Evolutionary conservation across 2,113 vertebrate species (phyloP).

Genomic region (Mormoops blainvillei): DNA sequence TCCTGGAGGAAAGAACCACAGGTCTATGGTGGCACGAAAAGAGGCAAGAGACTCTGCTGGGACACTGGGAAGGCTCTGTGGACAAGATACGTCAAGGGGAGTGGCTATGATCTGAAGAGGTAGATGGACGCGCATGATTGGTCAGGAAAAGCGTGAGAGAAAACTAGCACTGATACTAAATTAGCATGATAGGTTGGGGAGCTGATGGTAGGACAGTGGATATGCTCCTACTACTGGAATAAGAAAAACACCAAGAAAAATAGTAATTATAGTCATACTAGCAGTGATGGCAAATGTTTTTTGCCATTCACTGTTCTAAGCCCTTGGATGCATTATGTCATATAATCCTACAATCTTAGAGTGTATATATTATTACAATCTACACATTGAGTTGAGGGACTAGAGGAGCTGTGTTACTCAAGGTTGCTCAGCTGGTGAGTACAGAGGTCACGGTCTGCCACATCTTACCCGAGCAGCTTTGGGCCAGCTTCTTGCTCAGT

Average conservation of each 20-base stretch:
- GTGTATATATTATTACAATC: no score
- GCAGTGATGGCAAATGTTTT: not conserved
- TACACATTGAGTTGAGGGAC: no score
- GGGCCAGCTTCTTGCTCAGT: not conserved
- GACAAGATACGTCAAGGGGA: accelerated
- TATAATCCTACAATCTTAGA: not conserved
- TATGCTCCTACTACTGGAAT: no score
- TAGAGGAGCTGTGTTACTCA: not conserved
- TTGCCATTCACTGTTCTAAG: not conserved
- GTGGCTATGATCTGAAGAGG: not conserved
- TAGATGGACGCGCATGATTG: accelerated
- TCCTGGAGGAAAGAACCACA: not conserved
- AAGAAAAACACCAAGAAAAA: not conserved
- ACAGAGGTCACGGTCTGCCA: not conserved
- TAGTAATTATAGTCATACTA: no score
- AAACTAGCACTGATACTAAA: not conserved
- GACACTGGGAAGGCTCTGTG: not conserved
- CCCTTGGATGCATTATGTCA: not conserved
- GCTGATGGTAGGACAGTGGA: not conserved
- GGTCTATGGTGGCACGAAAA: not conserved
- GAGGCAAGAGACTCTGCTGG: not conserved
- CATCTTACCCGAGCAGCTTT: not conserved
- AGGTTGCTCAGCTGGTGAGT: not conserved
- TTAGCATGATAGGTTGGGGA: accelerated
- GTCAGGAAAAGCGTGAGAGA: not conserved